phyloP scores from a whole-genome alignment of 2,888 invertebrate genomes.

The Athalia circularis region DNA sequence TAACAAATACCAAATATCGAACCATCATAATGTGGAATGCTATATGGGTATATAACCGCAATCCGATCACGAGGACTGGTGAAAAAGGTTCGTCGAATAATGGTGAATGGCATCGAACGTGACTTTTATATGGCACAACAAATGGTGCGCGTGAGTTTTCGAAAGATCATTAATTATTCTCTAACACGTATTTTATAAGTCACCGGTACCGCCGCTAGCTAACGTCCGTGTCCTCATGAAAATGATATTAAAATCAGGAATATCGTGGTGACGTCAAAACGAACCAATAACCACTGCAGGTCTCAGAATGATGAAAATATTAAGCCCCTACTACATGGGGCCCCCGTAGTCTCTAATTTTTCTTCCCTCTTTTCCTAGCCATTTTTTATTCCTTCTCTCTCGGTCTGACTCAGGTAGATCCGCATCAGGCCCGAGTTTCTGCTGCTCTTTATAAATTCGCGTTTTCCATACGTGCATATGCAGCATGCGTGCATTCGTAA shows the following conservation, averaged over 20 bases:
- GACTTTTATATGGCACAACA: background rate
- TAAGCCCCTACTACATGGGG: slow-evolving; percentile 11
- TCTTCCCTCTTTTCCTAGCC: background rate
- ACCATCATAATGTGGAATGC: slow-evolving; percentile 1
- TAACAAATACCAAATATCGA: background rate
- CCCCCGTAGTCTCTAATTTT: background rate
- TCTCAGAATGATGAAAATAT: background rate
- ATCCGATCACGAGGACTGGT: slow-evolving; percentile 22
- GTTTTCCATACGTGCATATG: slow-evolving; percentile 58
- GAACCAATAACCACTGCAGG: slow-evolving; percentile 1
- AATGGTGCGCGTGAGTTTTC: slow-evolving; percentile 7
- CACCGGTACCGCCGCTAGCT: background rate
- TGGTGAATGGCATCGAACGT: slow-evolving; percentile 12
- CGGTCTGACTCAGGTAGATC: slow-evolving; percentile 46
- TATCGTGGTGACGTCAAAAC: slow-evolving; percentile 7
- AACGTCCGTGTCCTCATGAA: slow-evolving; percentile 34
- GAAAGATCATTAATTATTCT: slow-evolving; percentile 32
- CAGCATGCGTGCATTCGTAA: slow-evolving; percentile 47
- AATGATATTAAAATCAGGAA: slow-evolving; percentile 23
- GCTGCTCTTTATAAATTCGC: slow-evolving; percentile 44
- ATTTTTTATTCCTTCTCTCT: background rate
- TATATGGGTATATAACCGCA: slow-evolving; percentile 10
- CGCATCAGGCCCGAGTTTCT: slow-evolving; percentile 31
- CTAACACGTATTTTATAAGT: background rate
- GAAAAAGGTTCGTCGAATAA: slow-evolving; percentile 33